phyloP scores from a whole-genome alignment of 2,113 vertebrate genomes.

The Acinonyx jubatus region DNA sequence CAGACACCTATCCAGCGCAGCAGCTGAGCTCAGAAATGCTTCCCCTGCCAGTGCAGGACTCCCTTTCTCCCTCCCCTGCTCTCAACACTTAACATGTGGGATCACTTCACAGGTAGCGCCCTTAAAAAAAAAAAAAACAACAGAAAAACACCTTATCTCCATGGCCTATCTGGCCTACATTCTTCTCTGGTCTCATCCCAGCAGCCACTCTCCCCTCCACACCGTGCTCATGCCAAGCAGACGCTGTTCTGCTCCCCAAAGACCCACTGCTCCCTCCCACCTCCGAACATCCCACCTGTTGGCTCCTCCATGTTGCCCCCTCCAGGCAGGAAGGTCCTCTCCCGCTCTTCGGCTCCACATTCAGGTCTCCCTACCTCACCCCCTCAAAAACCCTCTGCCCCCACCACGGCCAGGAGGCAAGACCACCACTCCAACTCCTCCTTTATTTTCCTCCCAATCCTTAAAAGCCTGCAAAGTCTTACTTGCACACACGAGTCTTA shows the following conservation, averaged over 20 bases:
- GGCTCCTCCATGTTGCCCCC: neutral
- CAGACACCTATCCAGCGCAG: neutral
- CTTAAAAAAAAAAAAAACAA: neutral
- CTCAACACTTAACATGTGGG: neutral
- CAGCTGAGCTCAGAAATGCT: neutral
- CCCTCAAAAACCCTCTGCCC: neutral
- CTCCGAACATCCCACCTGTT: neutral
- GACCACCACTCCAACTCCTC: neutral
- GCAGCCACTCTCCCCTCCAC: neutral
- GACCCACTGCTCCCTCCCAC: neutral
- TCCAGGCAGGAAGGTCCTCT: no score
- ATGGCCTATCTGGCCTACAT: neutral
- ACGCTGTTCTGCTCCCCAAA: neutral
- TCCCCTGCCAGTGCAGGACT: neutral
- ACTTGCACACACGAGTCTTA: accelerated
- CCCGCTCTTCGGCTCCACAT: neutral
- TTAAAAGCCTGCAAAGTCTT: neutral
- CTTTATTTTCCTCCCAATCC: neutral
- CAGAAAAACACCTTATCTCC: accelerated
- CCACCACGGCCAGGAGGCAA: neutral
- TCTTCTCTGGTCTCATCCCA: neutral
- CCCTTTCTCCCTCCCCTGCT: neutral
- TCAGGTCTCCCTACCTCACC: neutral
- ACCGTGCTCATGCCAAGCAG: accelerated
- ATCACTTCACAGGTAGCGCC: neutral